These are phyloP conservation scores for Sciurus carolinensis DNA, from an alignment of 2,797 vertebrate genomes.

Conservation along the genomic window DNA sequence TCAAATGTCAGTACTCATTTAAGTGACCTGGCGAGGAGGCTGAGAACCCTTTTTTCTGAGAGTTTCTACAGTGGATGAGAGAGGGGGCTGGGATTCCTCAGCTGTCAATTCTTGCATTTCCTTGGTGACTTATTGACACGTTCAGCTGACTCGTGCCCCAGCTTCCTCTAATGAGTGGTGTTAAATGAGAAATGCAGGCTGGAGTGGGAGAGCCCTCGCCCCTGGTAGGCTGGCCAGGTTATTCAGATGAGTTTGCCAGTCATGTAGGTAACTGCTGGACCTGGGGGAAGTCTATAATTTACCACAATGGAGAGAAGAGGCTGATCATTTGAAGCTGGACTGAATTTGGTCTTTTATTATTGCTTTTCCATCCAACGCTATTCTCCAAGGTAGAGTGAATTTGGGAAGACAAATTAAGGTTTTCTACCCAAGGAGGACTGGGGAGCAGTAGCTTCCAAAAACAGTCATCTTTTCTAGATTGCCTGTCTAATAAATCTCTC, in stretches of 20 bases:
- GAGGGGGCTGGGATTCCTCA: slow-evolving; percentile 47
- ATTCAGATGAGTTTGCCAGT: background rate
- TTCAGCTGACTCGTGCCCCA: slow-evolving; percentile 46
- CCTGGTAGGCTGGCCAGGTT: background rate
- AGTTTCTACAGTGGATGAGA: background rate
- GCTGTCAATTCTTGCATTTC: slow-evolving; percentile 74
- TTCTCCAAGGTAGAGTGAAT: slow-evolving; percentile 78
- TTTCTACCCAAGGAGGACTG: slow-evolving; percentile 72
- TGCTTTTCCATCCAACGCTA: slow-evolving; percentile 75
- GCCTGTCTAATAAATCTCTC: slow-evolving; percentile 80
- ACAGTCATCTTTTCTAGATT: slow-evolving; percentile 74
- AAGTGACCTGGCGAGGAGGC: slow-evolving; percentile 71
- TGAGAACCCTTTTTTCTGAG: slow-evolving; percentile 57
- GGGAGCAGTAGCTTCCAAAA: slow-evolving; percentile 73
- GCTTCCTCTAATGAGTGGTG: slow-evolving; percentile 73
- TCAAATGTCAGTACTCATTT: slow-evolving; percentile 83
- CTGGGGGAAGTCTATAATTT: slow-evolving; percentile 51
- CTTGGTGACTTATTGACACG: slow-evolving; percentile 75
- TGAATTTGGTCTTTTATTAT: slow-evolving; percentile 72
- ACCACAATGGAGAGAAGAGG: slow-evolving; percentile 15
- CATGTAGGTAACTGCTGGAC: background rate
- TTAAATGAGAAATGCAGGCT: slow-evolving; percentile 71
- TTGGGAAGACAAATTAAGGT: slow-evolving; percentile 81
- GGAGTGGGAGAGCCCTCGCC: background rate
- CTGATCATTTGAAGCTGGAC: slow-evolving; percentile 34